Evolutionary conservation across 2,888 invertebrate genomes (phyloP).

Genomic region (Griposia aprilina): DNA sequence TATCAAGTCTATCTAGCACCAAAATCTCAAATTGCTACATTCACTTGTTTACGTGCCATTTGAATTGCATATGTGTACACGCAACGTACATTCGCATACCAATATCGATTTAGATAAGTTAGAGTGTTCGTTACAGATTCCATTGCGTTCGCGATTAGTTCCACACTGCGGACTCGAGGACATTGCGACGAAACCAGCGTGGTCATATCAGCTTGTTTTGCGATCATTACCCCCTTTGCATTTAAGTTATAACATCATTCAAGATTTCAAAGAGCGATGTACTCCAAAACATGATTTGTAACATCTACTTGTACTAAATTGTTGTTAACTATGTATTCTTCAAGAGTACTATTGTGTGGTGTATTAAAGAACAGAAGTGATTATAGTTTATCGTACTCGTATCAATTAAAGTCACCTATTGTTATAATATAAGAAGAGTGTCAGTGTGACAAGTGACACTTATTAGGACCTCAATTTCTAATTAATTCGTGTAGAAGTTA

Average conservation of each 20-base stretch:
- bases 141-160: constrained; percentile 78
- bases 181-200: constrained; percentile 57
- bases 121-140: constrained; percentile 74
- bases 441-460: constrained; percentile 56
- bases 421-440: constrained; percentile 45
- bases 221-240: constrained; percentile 26
- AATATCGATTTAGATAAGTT: constrained; percentile 68
- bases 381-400: constrained; percentile 41
- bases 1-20: constrained; percentile 33
- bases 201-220: constrained; percentile 27
- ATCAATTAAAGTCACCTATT: constrained; percentile 44
- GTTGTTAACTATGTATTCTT: constrained; percentile 27
- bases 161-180: constrained; percentile 75
- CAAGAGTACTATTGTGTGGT: constrained; percentile 11
- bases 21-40: constrained; percentile 53
- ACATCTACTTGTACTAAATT: not conserved
- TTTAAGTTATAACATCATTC: not conserved
- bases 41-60: constrained; percentile 58
- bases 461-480: constrained; percentile 50
- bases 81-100: constrained; percentile 61
- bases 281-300: not conserved
- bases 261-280: constrained; percentile 9
- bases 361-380: constrained; percentile 36
- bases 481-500: constrained; percentile 41
- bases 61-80: constrained; percentile 52